phyloP scores from a whole-genome alignment of 2,888 invertebrate species.

The Panopea generosa region DNA sequence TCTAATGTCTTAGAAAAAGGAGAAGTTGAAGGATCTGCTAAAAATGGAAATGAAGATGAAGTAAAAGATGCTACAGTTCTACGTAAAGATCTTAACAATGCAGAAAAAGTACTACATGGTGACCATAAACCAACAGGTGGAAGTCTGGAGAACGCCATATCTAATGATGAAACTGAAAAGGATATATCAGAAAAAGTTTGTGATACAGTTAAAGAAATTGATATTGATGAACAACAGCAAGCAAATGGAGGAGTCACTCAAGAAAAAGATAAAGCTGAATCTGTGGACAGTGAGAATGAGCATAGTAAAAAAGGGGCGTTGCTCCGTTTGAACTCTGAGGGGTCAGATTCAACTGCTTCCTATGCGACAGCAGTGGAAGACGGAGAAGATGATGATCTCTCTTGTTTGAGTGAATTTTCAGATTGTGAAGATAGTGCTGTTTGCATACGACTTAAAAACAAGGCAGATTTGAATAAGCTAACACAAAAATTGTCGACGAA shows the following conservation, averaged over 20 bases:
- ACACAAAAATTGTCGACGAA: not conserved
- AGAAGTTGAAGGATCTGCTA: not conserved
- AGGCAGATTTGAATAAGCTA: constrained; percentile 13
- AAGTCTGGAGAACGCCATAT: not conserved
- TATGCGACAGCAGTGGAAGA: constrained; percentile 35
- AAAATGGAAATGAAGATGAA: constrained; percentile 2
- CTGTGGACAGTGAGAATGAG: not conserved
- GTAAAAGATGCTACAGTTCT: not conserved
- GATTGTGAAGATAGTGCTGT: constrained; percentile 11
- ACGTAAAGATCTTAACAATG: not conserved
- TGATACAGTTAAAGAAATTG: too few species aligned
- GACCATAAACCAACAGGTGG: constrained; percentile 4
- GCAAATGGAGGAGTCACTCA: too few species aligned
- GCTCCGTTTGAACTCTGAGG: constrained; percentile 30
- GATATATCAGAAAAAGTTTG: too few species aligned
- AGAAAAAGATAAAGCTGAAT: constrained; percentile 5
- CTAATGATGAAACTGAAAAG: constrained; percentile 4
- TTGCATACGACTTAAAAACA: constrained; percentile 24
- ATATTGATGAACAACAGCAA: too few species aligned
- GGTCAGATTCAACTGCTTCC: constrained; percentile 39
- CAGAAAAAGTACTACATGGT: constrained; percentile 1
- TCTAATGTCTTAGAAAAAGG: too few species aligned
- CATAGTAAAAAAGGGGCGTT: constrained; percentile 1
- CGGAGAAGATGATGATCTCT: constrained; percentile 2
- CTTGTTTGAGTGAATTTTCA: constrained; percentile 17